Percentiles rank a stretch among this genome's conserved stretches.
phyloP scores from a whole-genome alignment of 2,113 vertebrate species.

The Pleuronectes platessa region DNA sequence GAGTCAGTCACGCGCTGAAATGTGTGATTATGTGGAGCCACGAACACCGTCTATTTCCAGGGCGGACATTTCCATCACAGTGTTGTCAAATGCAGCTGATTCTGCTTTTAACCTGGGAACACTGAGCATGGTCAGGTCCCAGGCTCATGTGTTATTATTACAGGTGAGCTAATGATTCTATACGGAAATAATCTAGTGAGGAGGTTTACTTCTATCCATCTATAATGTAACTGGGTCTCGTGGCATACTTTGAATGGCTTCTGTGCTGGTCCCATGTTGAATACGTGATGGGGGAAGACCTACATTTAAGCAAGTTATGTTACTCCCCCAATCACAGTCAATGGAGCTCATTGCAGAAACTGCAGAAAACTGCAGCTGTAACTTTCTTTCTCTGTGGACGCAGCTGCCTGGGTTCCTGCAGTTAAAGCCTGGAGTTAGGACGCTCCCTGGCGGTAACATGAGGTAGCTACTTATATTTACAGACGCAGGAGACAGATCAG shows the following conservation, averaged over 20 bases:
- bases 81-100: too few relatives aligned
- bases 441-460: conserved; percentile 53
- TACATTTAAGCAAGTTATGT: not conserved
- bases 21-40: not conserved
- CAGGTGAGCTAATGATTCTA: too few relatives aligned
- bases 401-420: too few relatives aligned
- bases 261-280: not conserved
- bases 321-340: not conserved
- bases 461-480: not conserved
- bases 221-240: not conserved
- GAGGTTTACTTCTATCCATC: too few relatives aligned
- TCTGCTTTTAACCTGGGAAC: too few relatives aligned
- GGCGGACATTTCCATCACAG: too few relatives aligned
- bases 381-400: too few relatives aligned
- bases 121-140: too few relatives aligned
- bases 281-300: not conserved
- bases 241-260: not conserved
- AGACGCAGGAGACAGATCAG: not conserved
- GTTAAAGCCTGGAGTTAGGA: not conserved
- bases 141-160: too few relatives aligned
- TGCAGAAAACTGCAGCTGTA: too few relatives aligned
- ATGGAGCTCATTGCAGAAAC: conserved; percentile 1
- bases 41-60: conserved; percentile 23
- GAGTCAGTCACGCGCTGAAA: not conserved
- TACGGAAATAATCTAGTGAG: too few relatives aligned